Percentiles rank a stretch among this genome's conserved stretches.
Conservation (phyloP, 2,113 vertebrate genomes). For the Nothoprocta pentlandii region DNA sequence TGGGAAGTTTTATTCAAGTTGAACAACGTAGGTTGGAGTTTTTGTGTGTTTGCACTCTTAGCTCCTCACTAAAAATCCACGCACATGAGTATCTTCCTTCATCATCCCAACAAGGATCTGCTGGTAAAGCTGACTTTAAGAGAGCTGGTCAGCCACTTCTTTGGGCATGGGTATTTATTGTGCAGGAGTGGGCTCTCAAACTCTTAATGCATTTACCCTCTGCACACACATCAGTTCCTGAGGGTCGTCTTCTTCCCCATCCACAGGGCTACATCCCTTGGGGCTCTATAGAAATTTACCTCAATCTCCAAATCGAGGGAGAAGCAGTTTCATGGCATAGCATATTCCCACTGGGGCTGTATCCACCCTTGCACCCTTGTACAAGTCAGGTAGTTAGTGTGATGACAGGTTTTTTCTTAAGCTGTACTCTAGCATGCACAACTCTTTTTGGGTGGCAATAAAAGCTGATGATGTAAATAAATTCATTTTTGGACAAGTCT, state of each 20-base stretch:
- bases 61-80: not conserved
- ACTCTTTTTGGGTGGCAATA: not conserved
- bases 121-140: not conserved
- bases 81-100: not conserved
- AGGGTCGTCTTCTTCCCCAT: not conserved
- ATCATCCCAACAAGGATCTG: not conserved
- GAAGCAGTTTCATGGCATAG: not conserved
- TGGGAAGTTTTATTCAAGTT: not conserved
- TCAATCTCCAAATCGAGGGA: not conserved
- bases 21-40: not conserved
- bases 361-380: fast-evolving
- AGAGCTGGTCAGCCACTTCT: not conserved
- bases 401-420: not conserved
- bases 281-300: not conserved
- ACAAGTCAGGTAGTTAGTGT: not conserved
- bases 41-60: not conserved
- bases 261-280: not conserved
- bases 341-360: not conserved
- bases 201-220: not conserved
- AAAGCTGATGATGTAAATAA: not conserved
- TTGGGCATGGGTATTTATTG: not conserved
- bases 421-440: not conserved
- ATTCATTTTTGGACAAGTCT: not conserved
- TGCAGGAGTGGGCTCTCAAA: slow-evolving; percentile 6
- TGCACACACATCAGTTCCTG: not conserved